phyloP scores from a whole-genome alignment of 2,888 invertebrate genomes.

The Proisotoma minuta region DNA sequence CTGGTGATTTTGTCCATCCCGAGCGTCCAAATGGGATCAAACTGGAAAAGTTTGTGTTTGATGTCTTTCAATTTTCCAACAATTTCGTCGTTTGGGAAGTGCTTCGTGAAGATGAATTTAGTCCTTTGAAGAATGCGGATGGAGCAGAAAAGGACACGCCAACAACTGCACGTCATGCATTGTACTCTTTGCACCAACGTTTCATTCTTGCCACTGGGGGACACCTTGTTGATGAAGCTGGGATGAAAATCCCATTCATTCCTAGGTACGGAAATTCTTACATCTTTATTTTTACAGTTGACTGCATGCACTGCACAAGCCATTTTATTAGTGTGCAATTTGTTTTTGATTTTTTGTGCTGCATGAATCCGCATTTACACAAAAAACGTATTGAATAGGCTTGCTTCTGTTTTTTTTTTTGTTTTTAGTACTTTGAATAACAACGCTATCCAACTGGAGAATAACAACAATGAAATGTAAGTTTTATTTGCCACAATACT shows the following conservation, averaged over 20 bases:
- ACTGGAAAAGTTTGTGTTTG: constrained; percentile 98
- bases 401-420: constrained; percentile 34
- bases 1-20: constrained; percentile 69
- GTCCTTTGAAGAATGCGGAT: constrained; percentile 92
- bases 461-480: constrained; percentile 49
- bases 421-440: constrained; percentile 47
- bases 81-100: constrained; percentile 91
- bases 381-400: no score
- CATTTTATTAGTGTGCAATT: constrained; percentile 14
- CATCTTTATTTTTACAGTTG: not conserved
- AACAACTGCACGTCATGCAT: constrained; percentile 72
- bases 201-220: constrained; percentile 81
- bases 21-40: constrained; percentile 90
- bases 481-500: constrained; percentile 21
- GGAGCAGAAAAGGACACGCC: constrained; percentile 84
- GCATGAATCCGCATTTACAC: not conserved
- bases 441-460: constrained; percentile 48
- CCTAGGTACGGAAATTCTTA: constrained; percentile 48
- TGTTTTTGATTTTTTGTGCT: constrained; percentile 5
- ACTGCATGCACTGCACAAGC: constrained; percentile 1
- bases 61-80: constrained; percentile 91
- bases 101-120: constrained; percentile 86
- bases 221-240: constrained; percentile 55
- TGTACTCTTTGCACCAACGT: constrained; percentile 70
- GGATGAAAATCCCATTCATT: constrained; percentile 51